Evolutionary conservation across 2,113 vertebrate species (phyloP), one percentile per base, ranked within the genome.

Genomic region (Lanius collurio): DNA sequence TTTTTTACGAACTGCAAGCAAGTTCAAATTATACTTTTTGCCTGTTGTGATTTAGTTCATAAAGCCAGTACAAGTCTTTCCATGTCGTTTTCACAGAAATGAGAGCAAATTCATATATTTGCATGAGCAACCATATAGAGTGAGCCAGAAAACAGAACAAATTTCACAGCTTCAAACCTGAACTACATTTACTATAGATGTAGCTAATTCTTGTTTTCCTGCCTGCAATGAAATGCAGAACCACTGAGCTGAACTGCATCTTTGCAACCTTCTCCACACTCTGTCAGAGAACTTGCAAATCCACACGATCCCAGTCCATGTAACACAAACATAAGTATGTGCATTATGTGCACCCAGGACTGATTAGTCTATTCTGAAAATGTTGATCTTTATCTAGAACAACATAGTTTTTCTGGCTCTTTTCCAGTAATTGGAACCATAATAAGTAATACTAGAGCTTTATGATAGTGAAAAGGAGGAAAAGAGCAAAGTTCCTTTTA

Each of bases 241-340:
- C 33, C 37, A 33, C 31, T 53, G 62, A 55, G 24, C 10, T 28
- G 67, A 52, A 44, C 10, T 3, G 19, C 21, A 22, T 22, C 49
- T 81, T 26, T 47, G 28, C 16, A 57, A 17, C 6, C 41, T 26
- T 27, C 24, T 67, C 63, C 80, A 16, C 22, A 2, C 10, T 30
- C 17, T 24, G 21, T 24, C 53, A 70, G 55, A 10, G 15, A 11
- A 11, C 6, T 33, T 53, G 24, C 41, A 89, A 65, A 15, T 6
- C 12, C 64, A n/a, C 12, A 9, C 0, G 0, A 37, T 4, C 5
- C 14, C 21, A 47, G 12, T 14, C 37, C 31, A 31, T 42, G n/a
- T 6, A 20, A 3, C 22, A 52, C 57, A 35, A n/a, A 41, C 11
- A 3, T 13, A 4, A 0, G 2, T 14, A 10, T 69, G 52, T 26